Percentiles rank a stretch among this genome's conserved stretches.
phyloP scores from a whole-genome alignment of 1,140 invertebrate genomes.

The Ganaspis sp. region DNA sequence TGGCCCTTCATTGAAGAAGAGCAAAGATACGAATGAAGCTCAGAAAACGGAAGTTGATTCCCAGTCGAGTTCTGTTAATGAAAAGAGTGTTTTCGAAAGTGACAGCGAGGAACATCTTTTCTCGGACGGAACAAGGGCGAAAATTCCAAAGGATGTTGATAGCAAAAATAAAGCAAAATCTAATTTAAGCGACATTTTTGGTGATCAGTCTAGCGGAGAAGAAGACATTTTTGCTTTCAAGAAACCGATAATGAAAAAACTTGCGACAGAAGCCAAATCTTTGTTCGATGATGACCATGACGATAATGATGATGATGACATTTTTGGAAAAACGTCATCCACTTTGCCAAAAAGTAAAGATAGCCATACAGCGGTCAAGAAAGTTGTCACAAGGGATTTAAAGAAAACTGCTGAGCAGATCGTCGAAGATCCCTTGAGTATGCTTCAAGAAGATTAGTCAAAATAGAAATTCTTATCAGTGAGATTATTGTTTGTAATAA shows the following conservation, averaged over 20 bases:
- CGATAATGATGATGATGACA: slow-evolving; percentile 55
- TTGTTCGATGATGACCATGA: slow-evolving; percentile 59
- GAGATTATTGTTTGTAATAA: slow-evolving; percentile 35
- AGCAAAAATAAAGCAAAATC: slow-evolving; percentile 49
- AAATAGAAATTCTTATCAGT: slow-evolving; percentile 41
- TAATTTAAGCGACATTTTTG: slow-evolving; percentile 68
- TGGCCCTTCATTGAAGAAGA: slow-evolving; percentile 43
- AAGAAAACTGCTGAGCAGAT: slow-evolving; percentile 73
- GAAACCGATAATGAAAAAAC: slow-evolving; percentile 45
- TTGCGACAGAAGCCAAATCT: slow-evolving; percentile 29
- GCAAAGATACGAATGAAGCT: background rate
- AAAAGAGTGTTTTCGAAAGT: slow-evolving; percentile 52
- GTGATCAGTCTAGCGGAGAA: slow-evolving; percentile 64
- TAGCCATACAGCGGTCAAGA: slow-evolving; percentile 56
- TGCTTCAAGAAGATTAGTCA: slow-evolving; percentile 64
- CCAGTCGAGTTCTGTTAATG: slow-evolving; percentile 31
- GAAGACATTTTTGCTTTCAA: slow-evolving; percentile 67
- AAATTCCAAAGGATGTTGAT: slow-evolving; percentile 37
- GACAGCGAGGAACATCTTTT: slow-evolving; percentile 51
- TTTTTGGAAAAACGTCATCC: slow-evolving; percentile 57
- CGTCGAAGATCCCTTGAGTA: slow-evolving; percentile 69
- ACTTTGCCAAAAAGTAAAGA: slow-evolving; percentile 30
- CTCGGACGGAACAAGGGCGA: background rate
- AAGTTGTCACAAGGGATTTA: slow-evolving; percentile 65
- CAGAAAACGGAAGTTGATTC: slow-evolving; percentile 10